Evolutionary conservation across 2,113 vertebrate genomes (phyloP), one percentile per base, ranked within the genome.

Genomic region (Tamias sibiricus): DNA sequence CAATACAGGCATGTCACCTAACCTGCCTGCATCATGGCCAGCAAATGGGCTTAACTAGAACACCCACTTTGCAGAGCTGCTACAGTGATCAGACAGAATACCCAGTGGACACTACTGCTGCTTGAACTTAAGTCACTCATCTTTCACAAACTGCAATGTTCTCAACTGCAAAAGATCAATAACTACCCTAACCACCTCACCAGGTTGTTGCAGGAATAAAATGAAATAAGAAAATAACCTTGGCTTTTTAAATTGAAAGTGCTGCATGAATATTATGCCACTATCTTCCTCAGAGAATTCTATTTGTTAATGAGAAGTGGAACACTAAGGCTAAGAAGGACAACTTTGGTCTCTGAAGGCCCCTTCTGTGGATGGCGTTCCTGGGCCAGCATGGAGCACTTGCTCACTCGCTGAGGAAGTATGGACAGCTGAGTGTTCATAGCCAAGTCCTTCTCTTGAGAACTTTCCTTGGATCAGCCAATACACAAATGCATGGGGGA

Each of bases 161-260:
- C 68, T 80, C n/a, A 52, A 13, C 5, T 32, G 22, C 62, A n/a
- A 22, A 75, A 35, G 0, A 54, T 64, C 40, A 54, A 20, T 20
- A 71, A 66, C 40, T 40, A 37, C 6, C 66, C 35, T 19, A 42
- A 13, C 49, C 5, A 81, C 42, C 47, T 68, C 8, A 37, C 7
- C 3, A 12, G 6, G 22, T 12, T 62, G 35, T 16, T 77, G 13
- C 19, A 82, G 54, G 42, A 19, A 44, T 64, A 62, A 30, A 57
- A 44, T 22, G 19, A 96, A 84, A 69, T 47, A 57, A 57, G 49
- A 75, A 81, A 79, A 80, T 59, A 71, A 74, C 35, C 19, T 81
- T 93, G 37, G 69, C 64, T 3, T 59, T 76, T 95, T 82, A 17
- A 68, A 44, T 81, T 88, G 49, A 59, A 91, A 95, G 35, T 1